A percentile compares a stretch with the other conserved stretches of the same genome.
Evolutionary conservation across 2,888 invertebrate genomes (phyloP).

Genomic region (Phorcus lineatus): DNA sequence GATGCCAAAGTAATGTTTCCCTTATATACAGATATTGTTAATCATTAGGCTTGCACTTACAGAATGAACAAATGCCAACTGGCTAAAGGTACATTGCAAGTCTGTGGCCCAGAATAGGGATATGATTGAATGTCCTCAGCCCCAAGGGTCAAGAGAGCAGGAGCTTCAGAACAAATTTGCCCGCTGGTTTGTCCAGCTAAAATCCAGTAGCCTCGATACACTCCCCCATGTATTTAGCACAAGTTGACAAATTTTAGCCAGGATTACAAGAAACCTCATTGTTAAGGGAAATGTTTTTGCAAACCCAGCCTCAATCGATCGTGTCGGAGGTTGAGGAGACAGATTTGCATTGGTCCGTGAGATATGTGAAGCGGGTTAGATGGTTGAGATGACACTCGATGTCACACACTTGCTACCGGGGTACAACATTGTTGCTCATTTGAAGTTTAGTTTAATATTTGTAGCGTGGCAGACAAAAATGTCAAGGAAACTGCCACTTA

Average conservation of each 20-base stretch:
- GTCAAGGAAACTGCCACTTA: too few relatives aligned
- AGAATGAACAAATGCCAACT: too few relatives aligned
- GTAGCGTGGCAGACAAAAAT: too few relatives aligned
- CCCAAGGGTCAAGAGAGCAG: neutral
- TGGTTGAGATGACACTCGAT: neutral
- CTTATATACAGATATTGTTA: too few relatives aligned
- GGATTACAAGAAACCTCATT: neutral
- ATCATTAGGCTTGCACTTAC: too few relatives aligned
- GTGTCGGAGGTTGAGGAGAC: neutral
- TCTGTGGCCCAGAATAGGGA: too few relatives aligned
- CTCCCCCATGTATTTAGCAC: neutral
- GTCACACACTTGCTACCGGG: neutral
- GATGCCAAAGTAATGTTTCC: too few relatives aligned
- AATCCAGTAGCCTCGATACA: neutral
- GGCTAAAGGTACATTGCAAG: too few relatives aligned
- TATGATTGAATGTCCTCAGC: neutral
- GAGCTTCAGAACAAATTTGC: constrained; percentile 1
- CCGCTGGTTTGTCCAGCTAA: neutral
- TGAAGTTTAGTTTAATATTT: neutral
- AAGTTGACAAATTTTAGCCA: neutral
- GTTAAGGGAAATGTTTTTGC: neutral
- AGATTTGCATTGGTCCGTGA: neutral
- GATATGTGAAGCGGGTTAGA: neutral
- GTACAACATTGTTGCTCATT: neutral
- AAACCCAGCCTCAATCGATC: neutral